Evolutionary conservation across 2,888 invertebrate genomes (phyloP), one percentile per base, ranked within the genome.

Genomic region (Mycalesis mineus): DNA sequence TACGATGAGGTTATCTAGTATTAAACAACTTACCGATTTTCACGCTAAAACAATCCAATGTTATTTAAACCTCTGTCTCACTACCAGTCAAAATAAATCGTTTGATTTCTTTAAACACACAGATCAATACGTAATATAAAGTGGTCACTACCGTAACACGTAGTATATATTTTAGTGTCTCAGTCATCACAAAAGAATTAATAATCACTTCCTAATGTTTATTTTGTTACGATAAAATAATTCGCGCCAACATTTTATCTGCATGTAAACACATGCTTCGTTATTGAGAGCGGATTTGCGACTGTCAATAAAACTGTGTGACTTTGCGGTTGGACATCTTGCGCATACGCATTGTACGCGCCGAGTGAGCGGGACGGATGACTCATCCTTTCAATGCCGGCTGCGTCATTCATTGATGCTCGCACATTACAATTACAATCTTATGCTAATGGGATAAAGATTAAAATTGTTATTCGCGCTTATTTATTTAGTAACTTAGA

Each of bases 361-460:
- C 17, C 60, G 64, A 72, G 74, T 66, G 72, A 79, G 73, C 75
- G 77, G 75, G 72, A 77, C 69, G 61, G 70, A 69, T 87, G 85
- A 86, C 72, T 86, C 86, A 86, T 78, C 78, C 72, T 73, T 71
- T 68, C 72, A 78, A 82, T 80, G 80, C 80, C 78, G 82, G 78
- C 81, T 74, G 76, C 79, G 83, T 87, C 87, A 87, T 86, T 85
- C 81, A 84, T 77, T 73, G 73, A 61, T 63, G 60, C 22, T 14
- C 49, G 28, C 57, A 55, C 68, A 73, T 68, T 68, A 66, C 60
- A 72, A 72, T 68, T 45, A 41, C 9, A 15, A 37, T 17, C 44
- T 53, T 62, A 40, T 40, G 0, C 0, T 0, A 2, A 0, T 6
- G 1, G 0, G 4, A 8, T 49, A 62, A 45, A 36, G 41, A 39